Base-by-base conservation (phyloP, 2,113 vertebrate species). In the Ciconia maguari region DNA sequence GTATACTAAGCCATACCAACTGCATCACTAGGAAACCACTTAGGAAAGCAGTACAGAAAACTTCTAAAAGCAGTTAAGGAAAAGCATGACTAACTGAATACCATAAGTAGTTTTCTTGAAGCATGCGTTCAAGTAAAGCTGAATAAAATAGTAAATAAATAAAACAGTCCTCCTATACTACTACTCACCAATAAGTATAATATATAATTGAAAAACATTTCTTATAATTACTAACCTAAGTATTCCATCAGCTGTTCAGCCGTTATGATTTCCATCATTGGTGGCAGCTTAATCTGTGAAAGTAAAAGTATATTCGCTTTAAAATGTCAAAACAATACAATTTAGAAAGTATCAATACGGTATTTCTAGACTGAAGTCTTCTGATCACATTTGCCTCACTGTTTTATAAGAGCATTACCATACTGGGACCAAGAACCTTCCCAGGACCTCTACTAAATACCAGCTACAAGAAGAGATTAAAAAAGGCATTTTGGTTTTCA, bases 231-330 rank as follows among this genome's bases (percentile, higher is more conserved):
- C 99, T 98, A 95, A 99, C 99, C 99, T 76, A 99, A 98, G 98
- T 99, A 99, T 94, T 99, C 99, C 99, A 99, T 99, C 96, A 99
- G 98, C 87, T 99, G 99, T 96, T 99, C 99, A 65, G 99, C 99
- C 5, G 99, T 99, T 97, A 99, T 99, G 89, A 99, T 99, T 98
- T 99, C 99, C 98, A 99, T 99, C 99, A 99, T 99, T 16, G 99
- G 99, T 48, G 99, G 99, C 96, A 99, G 98, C 97, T 99, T 99
- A 86, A 99, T 99, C 99, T 99, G 98, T 71, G 96, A 96, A 96
- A 98, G 84, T 88, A 91, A 92, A 97, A 97, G 51, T 25, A 96
- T 34, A 61, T 57, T 75, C 8, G 44, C 60, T 82, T 91, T 77
- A 74, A 87, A 74, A 75, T 13, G 51, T 46, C n/a, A 70, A 38